phyloP scores from a whole-genome alignment of 2,888 invertebrate genomes.

The Chrysomela aeneicollis region DNA sequence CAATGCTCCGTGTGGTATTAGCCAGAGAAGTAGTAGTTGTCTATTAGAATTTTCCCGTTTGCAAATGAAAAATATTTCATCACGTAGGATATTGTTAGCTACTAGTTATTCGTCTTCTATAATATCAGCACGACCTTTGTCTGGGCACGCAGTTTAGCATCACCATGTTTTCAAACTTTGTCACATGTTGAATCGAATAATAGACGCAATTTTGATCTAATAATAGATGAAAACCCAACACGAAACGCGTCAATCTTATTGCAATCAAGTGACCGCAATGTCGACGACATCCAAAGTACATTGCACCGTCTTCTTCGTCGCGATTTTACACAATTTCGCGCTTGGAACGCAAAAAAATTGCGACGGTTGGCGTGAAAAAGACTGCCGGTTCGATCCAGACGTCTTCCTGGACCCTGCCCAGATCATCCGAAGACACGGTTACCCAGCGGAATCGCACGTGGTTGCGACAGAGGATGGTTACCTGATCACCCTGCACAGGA shows the following conservation, averaged over 20 bases:
- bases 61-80: too few relatives aligned
- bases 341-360: background rate
- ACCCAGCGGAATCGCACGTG: constrained; percentile 74
- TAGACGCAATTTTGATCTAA: background rate
- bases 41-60: too few relatives aligned
- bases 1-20: too few relatives aligned
- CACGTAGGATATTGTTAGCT: too few relatives aligned
- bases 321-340: background rate
- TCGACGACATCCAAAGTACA: background rate
- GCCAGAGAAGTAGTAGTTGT: too few relatives aligned
- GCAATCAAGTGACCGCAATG: background rate
- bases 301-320: background rate
- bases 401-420: constrained; percentile 52
- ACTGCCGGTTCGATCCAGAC: constrained; percentile 30
- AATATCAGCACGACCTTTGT: too few relatives aligned
- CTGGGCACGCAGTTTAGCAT: background rate
- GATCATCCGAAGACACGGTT: constrained; percentile 68
- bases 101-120: too few relatives aligned
- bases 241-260: background rate
- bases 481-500: constrained; percentile 81
- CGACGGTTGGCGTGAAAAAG: background rate
- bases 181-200: background rate
- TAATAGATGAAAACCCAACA: background rate
- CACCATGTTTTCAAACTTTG: background rate
- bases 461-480: constrained; percentile 83